A percentile compares a stretch with the other conserved stretches of the same genome.
These are phyloP conservation scores for Fukomys damarensis DNA, from an alignment of 2,113 vertebrate species.

Conservation along the genomic window DNA sequence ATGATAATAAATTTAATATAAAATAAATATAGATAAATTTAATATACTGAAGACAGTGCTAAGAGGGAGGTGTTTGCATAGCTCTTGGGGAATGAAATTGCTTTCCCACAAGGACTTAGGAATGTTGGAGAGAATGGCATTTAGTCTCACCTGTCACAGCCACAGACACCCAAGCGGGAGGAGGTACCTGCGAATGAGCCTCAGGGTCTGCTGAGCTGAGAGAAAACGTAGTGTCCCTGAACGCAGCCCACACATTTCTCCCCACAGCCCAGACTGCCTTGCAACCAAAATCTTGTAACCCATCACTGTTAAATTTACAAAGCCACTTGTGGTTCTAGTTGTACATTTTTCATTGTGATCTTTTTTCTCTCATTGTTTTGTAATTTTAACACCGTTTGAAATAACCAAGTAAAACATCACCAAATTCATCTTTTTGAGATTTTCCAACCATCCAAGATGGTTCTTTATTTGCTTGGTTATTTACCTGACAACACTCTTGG, in stretches of 20 bases:
- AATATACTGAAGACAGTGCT: background rate
- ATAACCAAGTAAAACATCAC: background rate
- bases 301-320: background rate
- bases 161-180: background rate
- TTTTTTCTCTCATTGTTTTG: background rate
- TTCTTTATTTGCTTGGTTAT: conserved; percentile 25
- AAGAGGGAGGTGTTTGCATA: background rate
- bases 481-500: background rate
- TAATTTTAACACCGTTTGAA: background rate
- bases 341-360: background rate
- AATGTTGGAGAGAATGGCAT: background rate
- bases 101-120: background rate
- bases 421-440: conserved; percentile 18
- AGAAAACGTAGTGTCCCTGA: background rate
- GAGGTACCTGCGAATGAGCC: background rate
- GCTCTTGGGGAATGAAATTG: background rate
- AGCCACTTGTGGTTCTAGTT: background rate
- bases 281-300: background rate
- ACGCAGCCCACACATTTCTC: background rate
- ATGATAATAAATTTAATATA: background rate
- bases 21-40: background rate
- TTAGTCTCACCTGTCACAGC: background rate
- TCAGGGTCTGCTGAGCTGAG: background rate
- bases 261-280: background rate
- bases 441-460: background rate